Base-by-base conservation (phyloP, 2,888 invertebrate genomes). In the Operophtera brumata region DNA sequence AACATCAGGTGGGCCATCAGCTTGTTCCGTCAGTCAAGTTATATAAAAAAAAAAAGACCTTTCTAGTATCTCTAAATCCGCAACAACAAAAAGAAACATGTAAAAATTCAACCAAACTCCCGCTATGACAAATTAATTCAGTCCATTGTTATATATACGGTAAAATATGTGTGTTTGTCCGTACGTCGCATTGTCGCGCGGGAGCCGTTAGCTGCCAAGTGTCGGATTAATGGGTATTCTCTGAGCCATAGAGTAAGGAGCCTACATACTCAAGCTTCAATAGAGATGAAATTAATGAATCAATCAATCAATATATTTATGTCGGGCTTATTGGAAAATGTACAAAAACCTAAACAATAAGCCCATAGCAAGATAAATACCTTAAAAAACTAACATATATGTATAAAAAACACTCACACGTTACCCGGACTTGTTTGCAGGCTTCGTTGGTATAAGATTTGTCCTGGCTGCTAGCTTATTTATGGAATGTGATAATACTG, bases 101-200 rank as follows among this genome's bases (percentile, higher is more conserved):
- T 7, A 36, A 36, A 36, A 36, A 2, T 6, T 12, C 2, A 7
- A 5, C 8, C n/a, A 6, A 13, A 30, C 12, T 25, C 7, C 13
- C 25, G 13, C 26, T 35, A 48, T 34, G 41, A 48, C 12, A 48
- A 48, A 48, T 35, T 48, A 35, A 48, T 48, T 34, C 32, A 10
- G 30, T 30, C 11, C 40, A 34, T 34, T 48, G 41, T 47, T 28
- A 13, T 12, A 30, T 30, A 13, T 30, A 42, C 41, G 28, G 10
- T 41, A 13, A 42, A 42, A 42, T 42, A 13, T 42, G 30, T 42
- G 30, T 42, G 26, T 30, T 12, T 30, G 42, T 39, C 40, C 11
- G 32, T 47, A 39, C n/a, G 46, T 46, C 14, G 12, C 30, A 30
- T 28, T 32, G 30, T 39, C 39, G 39, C 47, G 20, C 14, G 10